Conservation (phyloP, 2,113 vertebrate species). For the Hystrix cristata region DNA sequence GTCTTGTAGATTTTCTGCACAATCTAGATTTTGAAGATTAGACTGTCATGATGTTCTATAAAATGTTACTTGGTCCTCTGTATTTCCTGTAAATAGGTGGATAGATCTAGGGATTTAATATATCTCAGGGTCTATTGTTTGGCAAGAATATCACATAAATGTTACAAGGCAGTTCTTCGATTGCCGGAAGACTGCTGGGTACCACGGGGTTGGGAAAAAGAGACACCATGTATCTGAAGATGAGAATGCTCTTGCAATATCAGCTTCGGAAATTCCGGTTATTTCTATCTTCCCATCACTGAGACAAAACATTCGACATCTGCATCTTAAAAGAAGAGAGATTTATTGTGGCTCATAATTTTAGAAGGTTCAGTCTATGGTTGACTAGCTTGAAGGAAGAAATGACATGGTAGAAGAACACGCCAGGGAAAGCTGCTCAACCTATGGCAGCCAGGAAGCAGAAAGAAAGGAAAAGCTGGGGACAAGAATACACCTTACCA, state of each 20-base stretch:
- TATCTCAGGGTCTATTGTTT: slow-evolving; percentile 3
- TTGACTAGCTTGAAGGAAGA: not conserved
- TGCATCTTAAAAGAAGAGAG: not conserved
- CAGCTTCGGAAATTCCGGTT: not conserved
- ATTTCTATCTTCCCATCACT: not conserved
- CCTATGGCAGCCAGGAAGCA: not conserved
- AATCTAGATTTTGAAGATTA: slow-evolving; percentile 19
- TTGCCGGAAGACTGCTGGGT: not conserved
- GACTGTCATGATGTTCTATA: not conserved
- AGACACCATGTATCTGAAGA: not conserved
- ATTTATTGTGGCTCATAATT: not conserved
- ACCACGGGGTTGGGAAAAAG: not conserved
- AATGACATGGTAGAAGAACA: not conserved
- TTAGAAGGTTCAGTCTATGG: not conserved
- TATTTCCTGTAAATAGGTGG: not conserved
- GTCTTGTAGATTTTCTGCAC: not conserved
- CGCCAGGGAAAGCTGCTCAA: not conserved
- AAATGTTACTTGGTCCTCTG: slow-evolving; percentile 7
- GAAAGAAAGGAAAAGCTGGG: not conserved
- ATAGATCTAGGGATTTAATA: not conserved
- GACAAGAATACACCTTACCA: not conserved
- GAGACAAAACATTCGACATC: not conserved
- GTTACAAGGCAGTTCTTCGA: not conserved
- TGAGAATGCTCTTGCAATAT: not conserved
- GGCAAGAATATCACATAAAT: not conserved